Evolutionary conservation across 2,888 invertebrate genomes (phyloP), one percentile per base, ranked within the genome.

Genomic region (Chironomus tentans): DNA sequence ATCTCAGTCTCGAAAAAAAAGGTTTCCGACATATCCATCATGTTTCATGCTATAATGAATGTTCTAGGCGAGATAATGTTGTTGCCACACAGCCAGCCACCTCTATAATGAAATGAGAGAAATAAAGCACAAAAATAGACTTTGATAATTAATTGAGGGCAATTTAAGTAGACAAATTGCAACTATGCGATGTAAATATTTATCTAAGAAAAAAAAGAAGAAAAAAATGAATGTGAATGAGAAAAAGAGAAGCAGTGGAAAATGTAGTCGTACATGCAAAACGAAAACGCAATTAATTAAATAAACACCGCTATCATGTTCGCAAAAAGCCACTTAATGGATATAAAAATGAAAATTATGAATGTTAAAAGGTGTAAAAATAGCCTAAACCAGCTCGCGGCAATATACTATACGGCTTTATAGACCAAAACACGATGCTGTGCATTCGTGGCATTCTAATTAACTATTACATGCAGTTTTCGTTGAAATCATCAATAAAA

Each of bases 291-390:
- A 74, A 74, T 74, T 74, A 74, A 74, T 74, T 74, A 74, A 65
- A 38, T 22, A 46, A 74, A 74, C 74, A 68, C 68, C 15, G 68
- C 74, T 68, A 47, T 74, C 74, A 68, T 74, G 62, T 74, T 74
- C 21, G 68, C 61, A 56, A 72, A 72, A 72, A 72, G 22, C 22
- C 68, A 74, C 74, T 74, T 74, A 74, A 62, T 50, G 50, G 62
- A 18, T 56, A 38, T 38, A 5, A 65, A 21, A 65, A 65, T 24
- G 65, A 21, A 65, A 65, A 74, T 46, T 62, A 74, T 71, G 74
- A 74, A 74, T 74, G 74, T 74, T 62, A 68, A 74, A 74, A 74
- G 74, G 74, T 74, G 74, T 74, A 74, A 74, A 74, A 74, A 46
- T 65, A 21, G 68, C 22, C 28, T 46, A 74, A 47, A 68, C 22